phyloP scores from a whole-genome alignment of 2,797 vertebrate species.

The Mallotus villosus region DNA sequence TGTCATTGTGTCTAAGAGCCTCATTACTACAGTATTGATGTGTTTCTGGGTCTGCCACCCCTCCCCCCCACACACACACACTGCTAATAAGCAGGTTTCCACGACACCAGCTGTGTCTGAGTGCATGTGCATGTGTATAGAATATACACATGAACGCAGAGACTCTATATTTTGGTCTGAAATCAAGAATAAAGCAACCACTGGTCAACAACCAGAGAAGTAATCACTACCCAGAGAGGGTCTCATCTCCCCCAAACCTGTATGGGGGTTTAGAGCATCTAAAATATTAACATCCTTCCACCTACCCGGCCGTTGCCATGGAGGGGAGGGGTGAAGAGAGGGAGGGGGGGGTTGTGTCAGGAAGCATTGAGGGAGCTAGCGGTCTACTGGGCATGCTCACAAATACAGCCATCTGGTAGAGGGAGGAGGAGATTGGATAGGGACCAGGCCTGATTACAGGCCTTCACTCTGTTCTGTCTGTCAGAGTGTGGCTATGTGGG shows the following conservation, averaged over 20 bases:
- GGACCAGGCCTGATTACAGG: not conserved
- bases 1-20: not conserved
- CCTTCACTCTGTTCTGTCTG: not conserved
- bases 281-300: not conserved
- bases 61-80: not conserved
- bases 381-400: conserved; percentile 16
- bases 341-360: not conserved
- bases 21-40: not conserved
- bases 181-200: not conserved
- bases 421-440: not conserved
- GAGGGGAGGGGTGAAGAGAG: not conserved
- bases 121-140: not conserved
- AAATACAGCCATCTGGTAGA: conserved; percentile 19
- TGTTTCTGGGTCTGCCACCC: not conserved
- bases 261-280: not conserved
- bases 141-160: not conserved
- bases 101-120: not conserved
- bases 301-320: not conserved
- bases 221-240: no score
- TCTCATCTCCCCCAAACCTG: no score
- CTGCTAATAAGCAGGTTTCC: conserved; percentile 1
- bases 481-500: not conserved
- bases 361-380: not conserved
- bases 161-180: not conserved
- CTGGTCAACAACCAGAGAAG: no score